Base-by-base conservation (phyloP, 2,113 vertebrate species). In the Odocoileus virginianus region DNA sequence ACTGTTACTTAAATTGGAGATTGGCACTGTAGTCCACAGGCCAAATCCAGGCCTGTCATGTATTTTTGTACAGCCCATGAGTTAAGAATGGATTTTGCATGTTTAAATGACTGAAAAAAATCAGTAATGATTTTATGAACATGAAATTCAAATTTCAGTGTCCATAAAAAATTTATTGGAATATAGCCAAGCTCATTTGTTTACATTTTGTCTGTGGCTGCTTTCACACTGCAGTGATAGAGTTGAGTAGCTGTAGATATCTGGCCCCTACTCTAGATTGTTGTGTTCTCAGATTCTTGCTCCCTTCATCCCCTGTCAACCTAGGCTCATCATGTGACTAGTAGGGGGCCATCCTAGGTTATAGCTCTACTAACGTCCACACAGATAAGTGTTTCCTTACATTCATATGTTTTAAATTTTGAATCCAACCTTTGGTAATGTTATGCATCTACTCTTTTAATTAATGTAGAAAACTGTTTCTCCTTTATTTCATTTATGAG, bases 71-170 rank as follows among this genome's bases (percentile, higher is more conserved):
- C 40, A 55, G n/a, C 14, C 30, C 17, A 13, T 54, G n/a, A 83
- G 11, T 89, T 83, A 74, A 87, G 61, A 79, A 30, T 61, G 25
- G 10, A 67, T 96, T 67, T 87, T 81, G 57, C 55, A 76, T 50
- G 87, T 90, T 95, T 84, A 90, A 92, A 71, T 81, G 58, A 33
- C 79, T 91, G 3, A 58, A 64, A 81, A 94, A 96, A 84, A 16
- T 58, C 2, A 58, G 25, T 89, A 79, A 86, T 94, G 43, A 88
- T 91, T 97, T 89, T 96, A 40, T 98, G 91, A 60, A 86, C 6
- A 9, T 78, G 92, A 92, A 88, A 84, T 94, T 92, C 27, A 95
- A 21, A 90, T 96, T 87, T 89, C 30, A 83, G 2, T 91, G 50
- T 90, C n/a, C 5, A 30, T 87, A 57, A 87, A 52, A 61, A 94